phyloP scores from a whole-genome alignment of 2,797 vertebrate species.

The Acipenser oxyrinchus region DNA sequence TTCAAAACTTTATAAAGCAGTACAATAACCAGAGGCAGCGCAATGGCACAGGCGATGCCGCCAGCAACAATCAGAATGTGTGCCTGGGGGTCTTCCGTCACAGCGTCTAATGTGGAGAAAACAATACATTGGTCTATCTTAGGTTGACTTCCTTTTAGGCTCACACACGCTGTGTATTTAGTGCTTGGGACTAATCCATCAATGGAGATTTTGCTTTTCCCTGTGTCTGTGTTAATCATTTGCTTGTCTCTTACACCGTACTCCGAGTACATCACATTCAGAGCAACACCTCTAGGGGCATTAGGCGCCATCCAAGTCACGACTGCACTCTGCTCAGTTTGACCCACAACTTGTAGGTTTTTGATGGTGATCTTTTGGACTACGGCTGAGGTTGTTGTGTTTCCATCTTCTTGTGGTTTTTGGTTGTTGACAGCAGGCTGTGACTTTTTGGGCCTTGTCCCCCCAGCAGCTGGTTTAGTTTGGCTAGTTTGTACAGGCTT shows the following conservation, averaged over 20 bases:
- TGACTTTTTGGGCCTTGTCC: conserved; percentile 38
- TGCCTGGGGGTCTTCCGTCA: conserved; percentile 41
- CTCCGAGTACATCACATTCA: conserved; percentile 84
- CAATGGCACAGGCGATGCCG: conserved; percentile 63
- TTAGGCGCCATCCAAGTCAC: conserved; percentile 71
- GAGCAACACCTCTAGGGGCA: conserved; percentile 41
- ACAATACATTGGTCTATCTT: conserved; percentile 78
- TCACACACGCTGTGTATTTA: conserved; percentile 82
- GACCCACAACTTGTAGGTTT: conserved; percentile 69
- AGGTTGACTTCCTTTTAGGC: conserved; percentile 60
- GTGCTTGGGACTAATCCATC: conserved; percentile 70
- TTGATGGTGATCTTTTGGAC: conserved; percentile 47
- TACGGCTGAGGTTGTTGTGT: conserved; percentile 32
- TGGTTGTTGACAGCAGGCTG: conserved; percentile 31
- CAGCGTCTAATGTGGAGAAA: conserved; percentile 67
- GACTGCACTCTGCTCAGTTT: conserved; percentile 73
- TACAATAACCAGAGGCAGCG: conserved; percentile 73
- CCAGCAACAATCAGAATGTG: conserved; percentile 61
- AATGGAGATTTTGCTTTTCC: conserved; percentile 73
- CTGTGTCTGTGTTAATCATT: conserved; percentile 62
- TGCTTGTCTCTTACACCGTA: conserved; percentile 75
- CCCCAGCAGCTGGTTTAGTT: conserved; percentile 23
- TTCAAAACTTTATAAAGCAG: conserved; percentile 82
- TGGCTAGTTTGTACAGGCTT: conserved; percentile 33
- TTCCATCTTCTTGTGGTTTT: conserved; percentile 50